phyloP scores from a whole-genome alignment of 2,113 vertebrate species.

The Cyrtonyx montezumae region DNA sequence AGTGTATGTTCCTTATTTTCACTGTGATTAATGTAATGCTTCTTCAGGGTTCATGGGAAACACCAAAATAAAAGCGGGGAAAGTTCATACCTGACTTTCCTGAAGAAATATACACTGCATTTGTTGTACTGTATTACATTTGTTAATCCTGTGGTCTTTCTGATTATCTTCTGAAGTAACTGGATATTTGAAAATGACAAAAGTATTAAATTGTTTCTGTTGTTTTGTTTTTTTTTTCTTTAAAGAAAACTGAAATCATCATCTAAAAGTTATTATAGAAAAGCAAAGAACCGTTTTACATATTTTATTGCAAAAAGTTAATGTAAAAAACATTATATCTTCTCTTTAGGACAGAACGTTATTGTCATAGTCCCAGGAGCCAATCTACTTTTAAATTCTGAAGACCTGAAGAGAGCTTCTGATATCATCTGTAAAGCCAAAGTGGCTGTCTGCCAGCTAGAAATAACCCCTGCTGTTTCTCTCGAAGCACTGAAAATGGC shows the following conservation, averaged over 20 bases:
- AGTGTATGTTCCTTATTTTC: neutral
- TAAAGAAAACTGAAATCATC: neutral
- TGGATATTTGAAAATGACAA: slow-evolving; percentile 9
- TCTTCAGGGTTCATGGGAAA: neutral
- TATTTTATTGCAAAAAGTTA: neutral
- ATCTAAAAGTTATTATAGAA: neutral
- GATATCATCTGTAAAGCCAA: slow-evolving; percentile 81
- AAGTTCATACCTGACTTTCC: neutral
- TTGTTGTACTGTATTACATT: neutral
- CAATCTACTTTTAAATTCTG: slow-evolving; percentile 87
- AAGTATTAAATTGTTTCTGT: neutral
- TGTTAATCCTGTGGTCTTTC: neutral
- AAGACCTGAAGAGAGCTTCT: slow-evolving; percentile 84
- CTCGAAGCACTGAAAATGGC: slow-evolving; percentile 89
- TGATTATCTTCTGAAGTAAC: neutral
- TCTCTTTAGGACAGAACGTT: slow-evolving; percentile 90
- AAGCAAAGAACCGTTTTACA: neutral
- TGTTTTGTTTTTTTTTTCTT: neutral
- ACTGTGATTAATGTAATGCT: neutral
- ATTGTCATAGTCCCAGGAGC: slow-evolving; percentile 96
- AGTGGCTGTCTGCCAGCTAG: slow-evolving; percentile 94
- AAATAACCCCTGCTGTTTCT: slow-evolving; percentile 86
- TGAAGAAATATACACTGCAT: neutral
- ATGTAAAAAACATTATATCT: neutral
- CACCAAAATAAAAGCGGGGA: neutral